A percentile compares a stretch with the other conserved stretches of the same genome.
phyloP scores from a whole-genome alignment of 2,888 invertebrate genomes.

The Campoplex capitator region DNA sequence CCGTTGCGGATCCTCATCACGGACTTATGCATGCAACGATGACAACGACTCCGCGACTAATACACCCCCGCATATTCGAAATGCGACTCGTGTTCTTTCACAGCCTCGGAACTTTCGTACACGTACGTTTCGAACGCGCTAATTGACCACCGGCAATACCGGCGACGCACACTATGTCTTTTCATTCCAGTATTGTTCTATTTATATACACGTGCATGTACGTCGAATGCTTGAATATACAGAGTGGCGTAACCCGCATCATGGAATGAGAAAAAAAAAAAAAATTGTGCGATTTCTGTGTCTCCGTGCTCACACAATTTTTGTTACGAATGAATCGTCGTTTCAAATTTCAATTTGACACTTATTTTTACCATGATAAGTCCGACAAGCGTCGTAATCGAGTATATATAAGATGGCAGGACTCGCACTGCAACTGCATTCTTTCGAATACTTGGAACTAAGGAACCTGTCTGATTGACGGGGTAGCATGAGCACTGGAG shows the following conservation, averaged over 20 bases:
- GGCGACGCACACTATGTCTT: conserved; percentile 31
- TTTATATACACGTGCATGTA: not conserved
- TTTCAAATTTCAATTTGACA: not conserved
- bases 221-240: not conserved
- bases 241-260: not conserved
- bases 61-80: conserved; percentile 41
- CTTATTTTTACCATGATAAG: not conserved
- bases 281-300: not conserved
- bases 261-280: not conserved
- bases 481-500: no score
- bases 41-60: conserved; percentile 34
- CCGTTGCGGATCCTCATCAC: conserved; percentile 35
- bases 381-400: no score
- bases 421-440: no score
- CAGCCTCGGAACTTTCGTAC: conserved; percentile 41
- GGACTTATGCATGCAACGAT: conserved; percentile 62
- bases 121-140: conserved; percentile 58
- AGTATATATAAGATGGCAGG: no score
- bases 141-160: conserved; percentile 59
- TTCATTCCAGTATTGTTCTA: conserved; percentile 11
- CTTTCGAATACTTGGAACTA: no score
- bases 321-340: not conserved
- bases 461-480: no score
- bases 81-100: conserved; percentile 45
- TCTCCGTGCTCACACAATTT: not conserved